Conservation (phyloP, 2,113 vertebrate genomes). For the Zosterops japonicus region DNA sequence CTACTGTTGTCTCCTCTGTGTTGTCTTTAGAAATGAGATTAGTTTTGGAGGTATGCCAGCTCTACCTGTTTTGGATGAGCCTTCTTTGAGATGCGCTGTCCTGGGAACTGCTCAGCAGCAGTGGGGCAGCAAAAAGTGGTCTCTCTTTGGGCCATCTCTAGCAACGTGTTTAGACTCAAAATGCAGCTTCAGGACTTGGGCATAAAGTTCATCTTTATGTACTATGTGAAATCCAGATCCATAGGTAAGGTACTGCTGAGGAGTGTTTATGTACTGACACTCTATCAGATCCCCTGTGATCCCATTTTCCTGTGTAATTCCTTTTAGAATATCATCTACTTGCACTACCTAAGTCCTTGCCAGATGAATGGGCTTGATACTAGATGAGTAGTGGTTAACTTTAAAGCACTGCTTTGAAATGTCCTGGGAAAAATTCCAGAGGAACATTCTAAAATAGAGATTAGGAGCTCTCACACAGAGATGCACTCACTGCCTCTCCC, state of each 20-base stretch:
- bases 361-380: slow-evolving; percentile 5
- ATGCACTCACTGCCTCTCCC: not conserved
- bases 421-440: slow-evolving; percentile 58
- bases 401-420: slow-evolving; percentile 50
- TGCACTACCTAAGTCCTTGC: slow-evolving; percentile 23
- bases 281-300: not conserved
- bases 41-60: not conserved
- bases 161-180: not conserved
- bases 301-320: slow-evolving; percentile 32
- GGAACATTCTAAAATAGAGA: slow-evolving; percentile 46
- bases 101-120: not conserved
- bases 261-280: slow-evolving; percentile 64
- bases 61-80: not conserved
- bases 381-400: slow-evolving; percentile 44
- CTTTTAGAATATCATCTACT: slow-evolving; percentile 7
- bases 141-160: not conserved
- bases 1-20: not conserved
- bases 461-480: slow-evolving; percentile 35
- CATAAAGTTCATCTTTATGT: not conserved
- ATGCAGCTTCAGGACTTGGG: not conserved
- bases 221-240: not conserved
- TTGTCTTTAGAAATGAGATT: not conserved
- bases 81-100: not conserved
- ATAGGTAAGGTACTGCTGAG: slow-evolving; percentile 4
- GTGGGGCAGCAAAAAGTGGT: not conserved